A percentile compares a stretch with the other conserved stretches of the same genome.
phyloP scores from a whole-genome alignment of 2,113 vertebrate species.

The Phoenicopterus ruber region DNA sequence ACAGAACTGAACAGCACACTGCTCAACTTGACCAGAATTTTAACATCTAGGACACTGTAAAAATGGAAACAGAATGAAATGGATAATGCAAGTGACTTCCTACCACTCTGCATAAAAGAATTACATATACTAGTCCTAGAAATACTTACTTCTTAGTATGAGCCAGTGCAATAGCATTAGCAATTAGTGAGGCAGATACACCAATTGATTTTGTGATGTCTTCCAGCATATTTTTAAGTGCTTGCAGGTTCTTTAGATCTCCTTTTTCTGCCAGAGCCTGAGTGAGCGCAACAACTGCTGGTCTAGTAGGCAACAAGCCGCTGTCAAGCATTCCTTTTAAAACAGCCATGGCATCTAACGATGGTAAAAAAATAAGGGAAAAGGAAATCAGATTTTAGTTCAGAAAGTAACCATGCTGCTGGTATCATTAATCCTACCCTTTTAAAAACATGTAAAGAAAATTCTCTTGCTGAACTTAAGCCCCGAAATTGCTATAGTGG shows the following conservation, averaged over 20 bases:
- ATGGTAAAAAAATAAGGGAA: background rate
- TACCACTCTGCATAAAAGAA: background rate
- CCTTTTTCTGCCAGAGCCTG: slow-evolving; percentile 76
- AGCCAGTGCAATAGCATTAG: slow-evolving; percentile 82
- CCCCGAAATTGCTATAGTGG: background rate
- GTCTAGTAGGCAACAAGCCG: slow-evolving; percentile 57
- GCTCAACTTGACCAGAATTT: background rate
- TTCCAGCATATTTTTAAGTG: slow-evolving; percentile 72
- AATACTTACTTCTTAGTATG: slow-evolving; percentile 85
- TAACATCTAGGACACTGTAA: background rate
- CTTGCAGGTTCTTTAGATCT: slow-evolving; percentile 73
- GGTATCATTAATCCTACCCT: background rate
- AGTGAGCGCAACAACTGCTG: slow-evolving; percentile 72
- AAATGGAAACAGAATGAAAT: background rate
- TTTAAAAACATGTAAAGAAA: background rate
- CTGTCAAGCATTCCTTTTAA: slow-evolving; percentile 73
- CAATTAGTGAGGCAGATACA: slow-evolving; percentile 79
- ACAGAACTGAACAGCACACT: background rate
- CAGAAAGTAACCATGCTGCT: background rate
- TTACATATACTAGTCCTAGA: background rate
- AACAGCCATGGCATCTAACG: slow-evolving; percentile 75
- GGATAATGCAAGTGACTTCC: background rate
- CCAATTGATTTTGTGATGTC: slow-evolving; percentile 10
- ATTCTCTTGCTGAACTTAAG: background rate
- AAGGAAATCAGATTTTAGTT: background rate